phyloP scores from a whole-genome alignment of 2,113 vertebrate genomes.

The Zosterops hypoxanthus region DNA sequence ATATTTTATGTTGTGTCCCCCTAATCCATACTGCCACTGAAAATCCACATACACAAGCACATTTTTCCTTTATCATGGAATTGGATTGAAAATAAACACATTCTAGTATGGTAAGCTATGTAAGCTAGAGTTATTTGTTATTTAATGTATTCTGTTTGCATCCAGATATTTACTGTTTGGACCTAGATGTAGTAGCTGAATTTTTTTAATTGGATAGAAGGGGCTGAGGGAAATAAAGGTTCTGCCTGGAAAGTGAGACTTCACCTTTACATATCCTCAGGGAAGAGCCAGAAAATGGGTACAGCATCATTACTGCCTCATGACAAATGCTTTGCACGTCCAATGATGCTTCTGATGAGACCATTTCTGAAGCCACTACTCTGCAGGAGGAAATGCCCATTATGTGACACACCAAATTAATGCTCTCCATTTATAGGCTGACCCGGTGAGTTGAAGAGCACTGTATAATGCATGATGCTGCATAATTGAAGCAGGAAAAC shows the following conservation, averaged over 20 bases:
- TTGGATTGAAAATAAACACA: not conserved
- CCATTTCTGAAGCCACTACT: not conserved
- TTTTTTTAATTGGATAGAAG: not conserved
- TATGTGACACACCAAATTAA: not conserved
- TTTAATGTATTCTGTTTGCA: not conserved
- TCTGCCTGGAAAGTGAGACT: not conserved
- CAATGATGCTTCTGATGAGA: not conserved
- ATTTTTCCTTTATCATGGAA: not conserved
- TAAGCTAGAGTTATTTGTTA: not conserved
- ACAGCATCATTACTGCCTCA: not conserved
- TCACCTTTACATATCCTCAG: not conserved
- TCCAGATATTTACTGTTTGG: not conserved
- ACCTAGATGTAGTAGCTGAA: not conserved
- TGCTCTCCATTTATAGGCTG: slow-evolving; percentile 24
- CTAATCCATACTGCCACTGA: not conserved
- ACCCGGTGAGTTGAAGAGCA: not conserved
- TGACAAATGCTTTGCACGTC: not conserved
- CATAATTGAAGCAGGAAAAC: slow-evolving; percentile 27
- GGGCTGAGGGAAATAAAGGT: not conserved
- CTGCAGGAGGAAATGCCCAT: not conserved
- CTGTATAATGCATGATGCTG: slow-evolving; percentile 51
- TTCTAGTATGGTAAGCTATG: not conserved
- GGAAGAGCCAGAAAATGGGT: not conserved
- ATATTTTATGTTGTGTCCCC: not conserved
- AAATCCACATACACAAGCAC: not conserved